Evolutionary conservation across 2,113 vertebrate species (phyloP).

Genomic region (Camarhynchus parvulus): DNA sequence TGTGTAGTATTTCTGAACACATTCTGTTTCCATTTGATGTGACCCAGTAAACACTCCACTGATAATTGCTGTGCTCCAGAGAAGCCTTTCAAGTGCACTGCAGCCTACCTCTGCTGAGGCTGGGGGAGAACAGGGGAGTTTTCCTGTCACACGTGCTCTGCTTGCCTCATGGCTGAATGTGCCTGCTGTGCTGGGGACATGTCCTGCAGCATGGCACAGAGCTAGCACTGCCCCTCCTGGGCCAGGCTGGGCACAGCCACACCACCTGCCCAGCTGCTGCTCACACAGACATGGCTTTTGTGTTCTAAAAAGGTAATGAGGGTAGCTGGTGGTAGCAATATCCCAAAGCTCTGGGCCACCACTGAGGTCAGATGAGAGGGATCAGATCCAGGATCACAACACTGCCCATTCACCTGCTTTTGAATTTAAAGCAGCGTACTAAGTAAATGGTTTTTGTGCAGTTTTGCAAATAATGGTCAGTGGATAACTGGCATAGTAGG

Average conservation of each 20-base stretch:
- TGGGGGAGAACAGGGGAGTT: background rate
- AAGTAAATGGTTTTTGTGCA: accelerated
- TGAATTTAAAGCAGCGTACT: background rate
- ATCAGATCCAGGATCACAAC: background rate
- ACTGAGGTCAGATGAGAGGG: background rate
- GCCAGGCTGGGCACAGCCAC: too few species aligned
- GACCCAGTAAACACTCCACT: background rate
- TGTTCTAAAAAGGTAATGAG: accelerated
- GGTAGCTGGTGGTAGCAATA: background rate
- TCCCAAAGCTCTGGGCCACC: background rate
- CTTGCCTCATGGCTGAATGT: accelerated
- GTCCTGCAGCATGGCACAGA: accelerated
- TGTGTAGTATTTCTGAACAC: background rate
- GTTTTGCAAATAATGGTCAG: background rate
- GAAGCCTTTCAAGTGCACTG: background rate
- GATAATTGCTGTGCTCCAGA: background rate
- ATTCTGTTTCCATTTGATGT: background rate
- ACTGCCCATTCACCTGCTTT: background rate
- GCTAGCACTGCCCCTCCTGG: background rate
- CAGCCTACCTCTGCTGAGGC: accelerated
- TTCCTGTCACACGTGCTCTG: background rate
- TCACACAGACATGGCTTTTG: accelerated
- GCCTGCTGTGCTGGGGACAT: accelerated
- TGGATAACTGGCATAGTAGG: background rate
- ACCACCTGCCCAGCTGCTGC: background rate